Evolutionary conservation across 2,113 vertebrate genomes (phyloP).

Genomic region (Callionymus lyra): DNA sequence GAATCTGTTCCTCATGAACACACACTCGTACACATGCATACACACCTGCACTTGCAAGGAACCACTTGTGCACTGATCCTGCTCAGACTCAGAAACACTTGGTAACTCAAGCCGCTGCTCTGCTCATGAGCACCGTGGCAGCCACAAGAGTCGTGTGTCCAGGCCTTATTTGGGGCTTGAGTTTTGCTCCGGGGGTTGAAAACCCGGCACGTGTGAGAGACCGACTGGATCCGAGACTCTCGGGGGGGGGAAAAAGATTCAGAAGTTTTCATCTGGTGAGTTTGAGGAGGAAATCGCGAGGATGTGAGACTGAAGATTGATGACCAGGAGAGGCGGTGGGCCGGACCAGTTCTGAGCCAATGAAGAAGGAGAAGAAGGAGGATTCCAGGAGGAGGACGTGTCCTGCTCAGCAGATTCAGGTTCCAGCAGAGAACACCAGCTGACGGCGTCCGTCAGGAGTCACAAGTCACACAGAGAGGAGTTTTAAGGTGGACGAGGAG

Average conservation of each 20-base stretch:
- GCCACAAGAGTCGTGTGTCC: slow-evolving; percentile 32
- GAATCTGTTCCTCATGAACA: too few species aligned
- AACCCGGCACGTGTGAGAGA: slow-evolving; percentile 52
- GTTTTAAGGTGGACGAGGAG: slow-evolving; percentile 9
- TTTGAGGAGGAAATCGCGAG: slow-evolving; percentile 10
- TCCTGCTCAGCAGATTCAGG: too few species aligned
- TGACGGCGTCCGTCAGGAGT: slow-evolving; percentile 6
- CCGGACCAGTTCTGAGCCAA: slow-evolving; percentile 2
- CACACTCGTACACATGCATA: too few species aligned
- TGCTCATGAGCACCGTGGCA: background rate
- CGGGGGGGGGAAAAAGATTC: slow-evolving; percentile 33
- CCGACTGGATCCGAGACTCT: slow-evolving; percentile 43
- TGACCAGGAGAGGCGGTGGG: slow-evolving; percentile 8
- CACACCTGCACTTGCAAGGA: too few species aligned
- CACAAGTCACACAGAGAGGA: background rate
- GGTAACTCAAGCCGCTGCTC: too few species aligned
- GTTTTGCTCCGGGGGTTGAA: slow-evolving; percentile 42
- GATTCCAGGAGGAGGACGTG: too few species aligned
- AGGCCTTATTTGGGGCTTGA: slow-evolving; percentile 67
- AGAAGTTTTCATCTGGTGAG: too few species aligned
- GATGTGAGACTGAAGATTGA: slow-evolving; percentile 12
- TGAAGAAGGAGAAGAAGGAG: slow-evolving; percentile 11
- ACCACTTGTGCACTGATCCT: too few species aligned
- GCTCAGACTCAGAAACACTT: too few species aligned
- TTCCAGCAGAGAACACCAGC: too few species aligned